phyloP scores from a whole-genome alignment of 2,797 vertebrate genomes.

The Masticophis lateralis region DNA sequence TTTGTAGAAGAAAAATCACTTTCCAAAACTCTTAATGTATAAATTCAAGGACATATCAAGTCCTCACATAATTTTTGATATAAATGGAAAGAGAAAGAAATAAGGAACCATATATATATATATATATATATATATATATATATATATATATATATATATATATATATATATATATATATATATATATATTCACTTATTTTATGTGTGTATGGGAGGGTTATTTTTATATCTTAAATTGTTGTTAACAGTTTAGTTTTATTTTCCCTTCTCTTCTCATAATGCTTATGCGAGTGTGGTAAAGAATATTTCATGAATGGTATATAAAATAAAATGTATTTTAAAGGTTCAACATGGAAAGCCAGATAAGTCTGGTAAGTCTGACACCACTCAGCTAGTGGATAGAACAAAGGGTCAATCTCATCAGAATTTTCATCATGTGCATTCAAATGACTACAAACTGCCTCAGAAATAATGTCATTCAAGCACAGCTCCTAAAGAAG shows the following conservation, averaged over 20 bases:
- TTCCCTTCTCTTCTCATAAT: not conserved
- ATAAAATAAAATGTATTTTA: not conserved
- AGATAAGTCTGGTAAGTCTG: accelerated
- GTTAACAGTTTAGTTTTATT: not conserved
- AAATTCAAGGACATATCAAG: not conserved
- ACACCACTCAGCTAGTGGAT: not conserved
- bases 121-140: not conserved
- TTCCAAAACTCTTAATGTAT: not conserved
- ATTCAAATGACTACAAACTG: constrained; percentile 22
- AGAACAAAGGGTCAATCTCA: not conserved
- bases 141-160: not conserved
- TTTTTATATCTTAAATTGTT: not conserved
- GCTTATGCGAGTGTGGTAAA: not conserved
- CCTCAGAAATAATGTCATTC: not conserved
- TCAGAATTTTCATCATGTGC: not conserved
- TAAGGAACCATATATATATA: not conserved
- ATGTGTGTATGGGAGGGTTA: not conserved
- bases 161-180: too few species aligned
- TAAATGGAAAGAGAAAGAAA: not conserved
- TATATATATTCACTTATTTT: not conserved
- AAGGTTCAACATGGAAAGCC: not conserved
- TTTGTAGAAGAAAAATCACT: not conserved
- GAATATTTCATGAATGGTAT: not conserved
- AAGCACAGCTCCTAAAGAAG: not conserved
- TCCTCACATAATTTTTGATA: not conserved